These are phyloP conservation scores for Brachionus calyciflorus DNA, from an alignment of 1,140 invertebrate species.

Conservation along the genomic window DNA sequence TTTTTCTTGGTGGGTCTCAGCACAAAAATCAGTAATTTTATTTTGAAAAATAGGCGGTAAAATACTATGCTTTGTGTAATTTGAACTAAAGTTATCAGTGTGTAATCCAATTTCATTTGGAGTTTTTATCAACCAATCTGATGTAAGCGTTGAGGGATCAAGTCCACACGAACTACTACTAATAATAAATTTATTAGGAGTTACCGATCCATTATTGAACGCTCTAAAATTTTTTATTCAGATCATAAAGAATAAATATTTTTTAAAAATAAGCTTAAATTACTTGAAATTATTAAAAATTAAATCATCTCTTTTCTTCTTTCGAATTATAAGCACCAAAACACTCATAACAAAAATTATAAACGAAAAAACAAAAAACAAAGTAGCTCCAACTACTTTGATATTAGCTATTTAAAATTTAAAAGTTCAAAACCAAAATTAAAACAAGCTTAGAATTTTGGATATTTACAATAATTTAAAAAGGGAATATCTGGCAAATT, in stretches of 20 bases:
- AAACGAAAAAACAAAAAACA: conserved; percentile 36
- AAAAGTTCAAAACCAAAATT: background rate
- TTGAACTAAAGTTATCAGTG: background rate
- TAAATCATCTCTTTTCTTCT: conserved; percentile 39
- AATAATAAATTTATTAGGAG: conserved; percentile 33
- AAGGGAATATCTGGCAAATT: background rate
- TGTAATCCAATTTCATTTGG: background rate
- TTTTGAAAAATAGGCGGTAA: background rate
- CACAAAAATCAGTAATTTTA: background rate
- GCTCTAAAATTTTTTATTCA: too few species aligned
- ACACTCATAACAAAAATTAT: background rate
- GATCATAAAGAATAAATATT: too few species aligned
- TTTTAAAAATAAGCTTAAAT: background rate
- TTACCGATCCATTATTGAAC: background rate
- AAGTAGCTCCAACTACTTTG: conserved; percentile 15
- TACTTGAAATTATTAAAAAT: conserved; percentile 45
- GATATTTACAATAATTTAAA: conserved; percentile 22
- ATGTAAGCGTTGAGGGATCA: background rate
- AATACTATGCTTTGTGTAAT: conserved; percentile 9
- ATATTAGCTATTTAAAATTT: conserved; percentile 27
- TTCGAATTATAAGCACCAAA: background rate
- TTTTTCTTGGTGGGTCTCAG: background rate
- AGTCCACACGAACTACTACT: conserved; percentile 25
- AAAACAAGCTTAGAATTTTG: background rate
- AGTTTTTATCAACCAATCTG: conserved; percentile 11